A percentile compares a stretch with the other conserved stretches of the same genome.
Evolutionary conservation across 2,113 vertebrate species (phyloP).

Genomic region (Hoplias malabaricus): DNA sequence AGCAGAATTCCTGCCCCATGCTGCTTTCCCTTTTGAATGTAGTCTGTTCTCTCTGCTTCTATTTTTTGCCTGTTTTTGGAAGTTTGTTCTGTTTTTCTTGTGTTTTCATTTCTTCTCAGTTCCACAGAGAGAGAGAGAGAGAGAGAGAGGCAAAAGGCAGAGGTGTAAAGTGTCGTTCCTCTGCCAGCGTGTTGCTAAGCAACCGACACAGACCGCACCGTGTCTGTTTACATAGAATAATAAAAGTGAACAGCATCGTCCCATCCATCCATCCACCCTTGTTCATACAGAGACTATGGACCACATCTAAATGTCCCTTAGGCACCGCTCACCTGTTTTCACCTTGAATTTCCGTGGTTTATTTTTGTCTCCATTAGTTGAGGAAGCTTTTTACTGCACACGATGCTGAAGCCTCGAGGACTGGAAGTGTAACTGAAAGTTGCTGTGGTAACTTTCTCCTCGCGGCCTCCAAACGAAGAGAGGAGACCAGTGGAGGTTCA

Average conservation of each 20-base stretch:
- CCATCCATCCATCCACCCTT: not conserved
- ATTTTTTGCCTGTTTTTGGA: not conserved
- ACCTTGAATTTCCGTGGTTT: too few relatives aligned
- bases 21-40: not conserved
- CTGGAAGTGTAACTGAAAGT: too few relatives aligned
- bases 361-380: too few relatives aligned
- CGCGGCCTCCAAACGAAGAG: too few relatives aligned
- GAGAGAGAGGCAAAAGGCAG: slow-evolving; percentile 31
- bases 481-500: too few relatives aligned
- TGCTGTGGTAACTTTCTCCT: too few relatives aligned
- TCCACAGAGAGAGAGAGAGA: slow-evolving; percentile 4
- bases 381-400: too few relatives aligned
- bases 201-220: slow-evolving; percentile 45
- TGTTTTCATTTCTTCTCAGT: not conserved
- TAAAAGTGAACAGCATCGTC: slow-evolving; percentile 25
- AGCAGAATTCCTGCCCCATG: not conserved
- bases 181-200: slow-evolving; percentile 60
- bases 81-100: not conserved
- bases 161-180: slow-evolving; percentile 43
- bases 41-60: not conserved
- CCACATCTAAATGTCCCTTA: slow-evolving; percentile 8
- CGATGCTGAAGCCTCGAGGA: too few relatives aligned
- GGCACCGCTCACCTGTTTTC: too few relatives aligned
- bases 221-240: slow-evolving; percentile 54
- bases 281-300: not conserved